Conservation (phyloP, 1,140 invertebrate species). For the Dinothrombium tinctorium region DNA sequence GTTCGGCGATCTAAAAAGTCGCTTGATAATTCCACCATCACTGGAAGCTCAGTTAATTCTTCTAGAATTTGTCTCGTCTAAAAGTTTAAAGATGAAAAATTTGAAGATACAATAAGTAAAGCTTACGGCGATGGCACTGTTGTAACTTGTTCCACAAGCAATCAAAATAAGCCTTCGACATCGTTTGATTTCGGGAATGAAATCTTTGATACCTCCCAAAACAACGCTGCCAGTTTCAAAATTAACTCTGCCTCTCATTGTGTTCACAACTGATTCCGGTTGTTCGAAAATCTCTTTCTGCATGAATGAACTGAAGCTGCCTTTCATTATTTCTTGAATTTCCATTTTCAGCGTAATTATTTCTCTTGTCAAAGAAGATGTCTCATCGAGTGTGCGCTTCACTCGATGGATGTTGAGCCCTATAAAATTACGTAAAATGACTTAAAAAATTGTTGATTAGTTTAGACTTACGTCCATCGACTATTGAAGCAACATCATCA, state of each 20-base stretch:
- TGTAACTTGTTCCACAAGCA: constrained; percentile 95
- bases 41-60: constrained; percentile 91
- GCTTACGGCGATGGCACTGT: constrained; percentile 71
- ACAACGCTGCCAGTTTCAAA: constrained; percentile 47
- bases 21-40: constrained; percentile 94
- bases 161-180: constrained; percentile 89
- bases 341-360: constrained; percentile 94
- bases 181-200: constrained; percentile 86
- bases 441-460: neutral
- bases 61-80: constrained; percentile 80
- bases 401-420: constrained; percentile 82
- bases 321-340: constrained; percentile 99
- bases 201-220: constrained; percentile 78
- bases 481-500: constrained; percentile 35
- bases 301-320: constrained; percentile 96
- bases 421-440: constrained; percentile 5
- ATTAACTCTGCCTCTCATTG: constrained; percentile 92
- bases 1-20: constrained; percentile 95
- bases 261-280: constrained; percentile 94
- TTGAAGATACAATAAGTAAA: constrained; percentile 1
- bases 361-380: constrained; percentile 50
- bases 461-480: constrained; percentile 36
- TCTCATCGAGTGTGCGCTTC: constrained; percentile 48
- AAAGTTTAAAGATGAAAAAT: neutral
- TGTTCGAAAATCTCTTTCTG: constrained; percentile 99